Percentiles rank a stretch among this genome's conserved stretches.
phyloP scores from a whole-genome alignment of 2,797 vertebrate genomes.

The Apogon talboti region DNA sequence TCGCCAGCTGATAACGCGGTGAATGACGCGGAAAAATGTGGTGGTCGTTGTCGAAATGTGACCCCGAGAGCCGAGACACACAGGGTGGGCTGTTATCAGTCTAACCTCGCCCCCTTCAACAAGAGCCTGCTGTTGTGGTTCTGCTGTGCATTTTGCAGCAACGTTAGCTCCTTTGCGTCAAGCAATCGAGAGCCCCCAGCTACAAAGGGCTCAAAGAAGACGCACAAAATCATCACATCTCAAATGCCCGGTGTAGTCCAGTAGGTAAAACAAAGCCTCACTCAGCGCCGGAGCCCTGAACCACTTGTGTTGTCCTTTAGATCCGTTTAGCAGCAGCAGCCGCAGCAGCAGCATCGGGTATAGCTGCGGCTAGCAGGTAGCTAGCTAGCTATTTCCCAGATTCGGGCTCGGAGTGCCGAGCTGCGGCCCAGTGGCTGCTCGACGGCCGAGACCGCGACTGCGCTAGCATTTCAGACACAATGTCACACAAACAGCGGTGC shows the following conservation, averaged over 20 bases:
- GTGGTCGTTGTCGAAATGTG: constrained; percentile 52
- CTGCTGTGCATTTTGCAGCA: constrained; percentile 75
- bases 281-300: constrained; percentile 50
- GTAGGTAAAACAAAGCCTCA: constrained; percentile 41
- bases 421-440: constrained; percentile 80
- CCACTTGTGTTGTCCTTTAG: constrained; percentile 58
- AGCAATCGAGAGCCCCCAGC: constrained; percentile 56
- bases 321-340: constrained; percentile 68
- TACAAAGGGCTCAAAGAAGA: constrained; percentile 60
- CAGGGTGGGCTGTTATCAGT: constrained; percentile 70
- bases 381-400: constrained; percentile 76
- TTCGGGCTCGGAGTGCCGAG: constrained; percentile 71
- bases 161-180: constrained; percentile 64
- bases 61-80: constrained; percentile 50
- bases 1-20: constrained; percentile 59
- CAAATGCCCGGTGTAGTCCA: constrained; percentile 49
- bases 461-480: constrained; percentile 57
- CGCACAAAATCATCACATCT: constrained; percentile 75
- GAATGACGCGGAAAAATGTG: constrained; percentile 20
- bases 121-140: constrained; percentile 63
- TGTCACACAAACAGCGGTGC: constrained; percentile 15
- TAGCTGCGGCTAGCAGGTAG: constrained; percentile 77
- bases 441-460: constrained; percentile 65
- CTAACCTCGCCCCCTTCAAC: constrained; percentile 79
- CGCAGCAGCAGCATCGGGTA: constrained; percentile 71